These are phyloP conservation scores for Babylonia areolata DNA, from an alignment of 1,140 invertebrate genomes.

Conservation along the genomic window DNA sequence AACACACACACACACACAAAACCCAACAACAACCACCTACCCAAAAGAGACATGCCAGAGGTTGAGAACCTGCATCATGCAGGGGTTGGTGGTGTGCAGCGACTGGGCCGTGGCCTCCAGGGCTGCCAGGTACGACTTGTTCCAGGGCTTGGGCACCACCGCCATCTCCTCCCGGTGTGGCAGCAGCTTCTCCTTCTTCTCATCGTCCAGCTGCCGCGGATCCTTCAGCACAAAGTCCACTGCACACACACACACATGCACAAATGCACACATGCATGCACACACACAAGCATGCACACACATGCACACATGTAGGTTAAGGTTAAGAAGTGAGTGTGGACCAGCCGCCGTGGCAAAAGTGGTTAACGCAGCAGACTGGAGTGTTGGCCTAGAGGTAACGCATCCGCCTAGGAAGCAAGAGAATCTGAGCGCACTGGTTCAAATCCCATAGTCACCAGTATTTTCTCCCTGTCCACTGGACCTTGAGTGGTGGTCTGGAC, in stretches of 20 bases:
- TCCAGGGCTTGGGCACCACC: slow-evolving; percentile 82
- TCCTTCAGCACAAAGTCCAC: slow-evolving; percentile 90
- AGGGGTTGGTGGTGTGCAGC: slow-evolving; percentile 88
- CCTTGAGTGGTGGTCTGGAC: too few species aligned
- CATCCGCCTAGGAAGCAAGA: too few species aligned
- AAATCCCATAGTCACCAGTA: too few species aligned
- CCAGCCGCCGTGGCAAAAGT: too few species aligned
- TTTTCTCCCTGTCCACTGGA: too few species aligned
- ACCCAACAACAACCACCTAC: too few species aligned
- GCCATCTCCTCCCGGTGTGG: slow-evolving; percentile 79
- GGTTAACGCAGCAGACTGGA: too few species aligned
- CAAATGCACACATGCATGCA: not conserved
- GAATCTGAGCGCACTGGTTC: too few species aligned
- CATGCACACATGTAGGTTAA: not conserved
- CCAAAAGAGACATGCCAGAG: slow-evolving; percentile 86
- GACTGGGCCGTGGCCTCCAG: slow-evolving; percentile 79
- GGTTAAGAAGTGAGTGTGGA: too few species aligned
- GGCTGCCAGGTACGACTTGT: slow-evolving; percentile 77
- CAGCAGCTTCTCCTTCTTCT: slow-evolving; percentile 69
- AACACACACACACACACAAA: too few species aligned
- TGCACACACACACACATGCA: slow-evolving; percentile 46
- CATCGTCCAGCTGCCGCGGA: slow-evolving; percentile 77
- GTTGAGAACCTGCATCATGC: slow-evolving; percentile 86
- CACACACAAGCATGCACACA: not conserved
- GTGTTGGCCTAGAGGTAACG: too few species aligned